Base-by-base conservation (phyloP, 2,797 vertebrate species). In the Brachyrhaphis roseni region DNA sequence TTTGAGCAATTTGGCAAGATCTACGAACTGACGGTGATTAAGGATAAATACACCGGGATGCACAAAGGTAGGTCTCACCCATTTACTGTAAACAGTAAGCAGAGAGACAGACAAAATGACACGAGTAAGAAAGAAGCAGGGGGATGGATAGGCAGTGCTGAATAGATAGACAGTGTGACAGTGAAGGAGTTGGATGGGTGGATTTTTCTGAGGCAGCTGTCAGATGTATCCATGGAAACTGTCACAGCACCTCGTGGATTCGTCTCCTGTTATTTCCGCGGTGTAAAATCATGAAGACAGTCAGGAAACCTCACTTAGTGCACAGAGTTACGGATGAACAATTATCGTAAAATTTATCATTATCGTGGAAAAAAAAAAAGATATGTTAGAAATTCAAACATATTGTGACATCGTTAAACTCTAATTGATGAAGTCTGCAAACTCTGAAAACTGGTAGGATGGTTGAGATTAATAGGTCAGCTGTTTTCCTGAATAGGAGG, bases 1-100 rank as follows among this genome's bases (percentile, higher is more conserved):
- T 96, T 96, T 12, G 95, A 96, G 89, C 95, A 96, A 91, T 96
- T 96, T 74, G 96, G 95, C 78, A 96, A 96, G 83, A 96, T 96
- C 93, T 96, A 96, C 79, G 96, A 96, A 88, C 93, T 96, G 80
- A 96, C 96, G 43, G 96, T 96, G 90, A 96, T 96, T 87, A 96
- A 96, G 92, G 96, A 96, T 94, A 96, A 96, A 94, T 96, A 96
- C 95, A 96, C 96, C 18, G 96, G 96, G 87, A 96, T 96, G 95
- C 96, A 96, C 93, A 96, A 96, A 96, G 96, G 96, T 96, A 88
- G 80, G 90, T 85, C 64, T 86, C 53, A 55, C 51, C 84, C 18
- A 83, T 80, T 41, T 82, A 28, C 68, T 45, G 68, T 71, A 71
- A 77, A 88, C 83, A 82, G 81, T 55, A 55, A 55, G 79, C 72